Evolutionary conservation across 53 echinoderm and acorn worm genomes (phyloP).

Genomic region (Pentamera pediparva): DNA sequence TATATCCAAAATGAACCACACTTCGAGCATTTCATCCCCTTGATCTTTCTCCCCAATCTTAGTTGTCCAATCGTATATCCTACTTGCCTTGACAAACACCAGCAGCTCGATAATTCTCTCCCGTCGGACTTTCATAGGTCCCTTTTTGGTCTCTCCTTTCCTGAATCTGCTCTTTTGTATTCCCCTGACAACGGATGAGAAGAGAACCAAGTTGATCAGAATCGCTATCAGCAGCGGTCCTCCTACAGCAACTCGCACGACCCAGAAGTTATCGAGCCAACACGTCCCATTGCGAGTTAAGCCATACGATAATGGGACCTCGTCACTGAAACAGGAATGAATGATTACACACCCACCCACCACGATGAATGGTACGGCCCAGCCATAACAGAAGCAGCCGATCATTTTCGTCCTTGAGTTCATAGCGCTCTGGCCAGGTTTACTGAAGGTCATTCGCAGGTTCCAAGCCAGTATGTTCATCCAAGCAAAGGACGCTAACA

Average conservation of each 20-base stretch:
- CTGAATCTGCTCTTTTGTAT: slow-evolving; percentile 6
- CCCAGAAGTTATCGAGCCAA: slow-evolving; percentile 1
- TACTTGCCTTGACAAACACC: slow-evolving; percentile 8
- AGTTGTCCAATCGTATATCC: too few species aligned
- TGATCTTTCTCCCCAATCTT: too few species aligned
- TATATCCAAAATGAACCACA: too few species aligned
- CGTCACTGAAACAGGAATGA: not conserved
- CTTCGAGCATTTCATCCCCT: too few species aligned
- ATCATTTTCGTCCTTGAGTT: not conserved
- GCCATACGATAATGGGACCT: slow-evolving; percentile 1
- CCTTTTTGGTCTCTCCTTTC: not conserved
- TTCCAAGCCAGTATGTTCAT: slow-evolving; percentile 45
- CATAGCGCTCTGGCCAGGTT: not conserved
- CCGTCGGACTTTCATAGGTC: not conserved
- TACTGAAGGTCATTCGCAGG: slow-evolving; percentile 15
- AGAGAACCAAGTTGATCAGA: not conserved
- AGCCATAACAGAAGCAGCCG: slow-evolving; percentile 6
- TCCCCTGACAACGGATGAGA: not conserved
- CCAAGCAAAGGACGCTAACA: slow-evolving; percentile 36
- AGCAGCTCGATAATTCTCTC: not conserved
- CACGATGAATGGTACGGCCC: not conserved
- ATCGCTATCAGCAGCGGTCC: not conserved
- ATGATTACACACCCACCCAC: not conserved
- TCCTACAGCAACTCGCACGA: not conserved
- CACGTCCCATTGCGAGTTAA: not conserved